Base-by-base conservation (phyloP, 1,140 invertebrate species). In the Ooceraea biroi region DNA sequence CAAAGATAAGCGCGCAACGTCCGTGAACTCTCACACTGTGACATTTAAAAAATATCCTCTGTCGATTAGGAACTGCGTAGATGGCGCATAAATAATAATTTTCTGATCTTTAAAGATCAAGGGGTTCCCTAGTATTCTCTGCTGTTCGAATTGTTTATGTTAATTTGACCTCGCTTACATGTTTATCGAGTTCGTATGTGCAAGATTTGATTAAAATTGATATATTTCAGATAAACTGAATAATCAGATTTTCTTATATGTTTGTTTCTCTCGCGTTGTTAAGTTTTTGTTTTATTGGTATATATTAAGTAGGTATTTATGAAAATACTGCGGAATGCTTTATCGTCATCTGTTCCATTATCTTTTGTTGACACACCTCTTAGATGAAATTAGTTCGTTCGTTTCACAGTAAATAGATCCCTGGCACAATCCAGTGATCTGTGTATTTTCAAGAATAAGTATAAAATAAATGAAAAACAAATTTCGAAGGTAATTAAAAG, bases 31-130 rank as follows among this genome's bases (percentile, higher is more conserved):
- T 27, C 27, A 77, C 19, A 12, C 73, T 66, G 19, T 77, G 73
- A 77, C 73, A 77, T 77, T 77, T 77, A 77, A 66, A 77, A 77
- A 77, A 66, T 66, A 66, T 30, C 30, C 41, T 50, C 44, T 36
- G 73, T 19, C 44, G 44, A 27, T n/a, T 65, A 65, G 11, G 14
- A 25, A 27, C 25, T 27, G 14, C 25, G 44, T 66, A 74, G 36
- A 60, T 61, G 73, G 65, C 25, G 58, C 60, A 65, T 76, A 36
- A 65, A 76, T 65, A 76, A 77, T 77, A 41, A 50, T 44, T 52
- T 50, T 66, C 25, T 36, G 44, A 52, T 77, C 61, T 77, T 77
- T 52, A 77, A 77, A 77, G 60, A 77, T 50, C 50, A 44, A 50
- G 36, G 7, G 36, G 44, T 50, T 27, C 12, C 10, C 19, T 36